These are phyloP conservation scores for Antheraea assamensis DNA, from an alignment of 2,888 invertebrate species.

Conservation along the genomic window DNA sequence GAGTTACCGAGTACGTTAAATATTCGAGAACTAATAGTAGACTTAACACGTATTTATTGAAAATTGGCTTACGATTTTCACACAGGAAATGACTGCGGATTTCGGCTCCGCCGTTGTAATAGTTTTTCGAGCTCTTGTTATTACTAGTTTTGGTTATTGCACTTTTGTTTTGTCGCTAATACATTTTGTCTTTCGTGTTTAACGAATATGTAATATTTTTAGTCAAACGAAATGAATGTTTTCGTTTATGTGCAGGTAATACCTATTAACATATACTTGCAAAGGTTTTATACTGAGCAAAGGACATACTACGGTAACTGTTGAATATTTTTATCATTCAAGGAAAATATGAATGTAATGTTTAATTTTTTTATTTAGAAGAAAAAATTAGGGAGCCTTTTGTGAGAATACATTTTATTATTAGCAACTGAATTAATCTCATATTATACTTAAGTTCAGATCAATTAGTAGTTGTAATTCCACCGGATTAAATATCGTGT, in stretches of 20 bases:
- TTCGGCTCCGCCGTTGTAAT: constrained; percentile 40
- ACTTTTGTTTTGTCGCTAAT: constrained; percentile 36
- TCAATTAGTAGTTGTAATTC: no score
- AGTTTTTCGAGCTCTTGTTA: constrained; percentile 51
- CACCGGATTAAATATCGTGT: no score
- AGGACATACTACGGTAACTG: no score
- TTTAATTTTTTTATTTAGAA: no score
- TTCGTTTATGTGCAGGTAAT: neutral
- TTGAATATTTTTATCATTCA: no score
- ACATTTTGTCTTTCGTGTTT: constrained; percentile 23
- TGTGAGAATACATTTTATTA: no score
- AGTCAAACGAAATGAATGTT: neutral
- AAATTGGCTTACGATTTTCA: neutral
- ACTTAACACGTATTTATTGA: neutral
- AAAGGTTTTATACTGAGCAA: no score
- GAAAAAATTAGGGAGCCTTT: no score
- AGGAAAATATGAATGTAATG: no score
- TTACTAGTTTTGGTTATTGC: constrained; percentile 47
- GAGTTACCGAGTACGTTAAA: neutral
- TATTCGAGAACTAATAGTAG: neutral
- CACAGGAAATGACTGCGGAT: constrained; percentile 43
- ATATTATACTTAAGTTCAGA: no score
- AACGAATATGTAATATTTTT: neutral
- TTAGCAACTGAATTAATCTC: no score
- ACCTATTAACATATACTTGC: no score